A percentile compares a stretch with the other conserved stretches of the same genome.
These are phyloP conservation scores for Menidia beryllina DNA, from an alignment of 2,113 vertebrate species.

Conservation along the genomic window DNA sequence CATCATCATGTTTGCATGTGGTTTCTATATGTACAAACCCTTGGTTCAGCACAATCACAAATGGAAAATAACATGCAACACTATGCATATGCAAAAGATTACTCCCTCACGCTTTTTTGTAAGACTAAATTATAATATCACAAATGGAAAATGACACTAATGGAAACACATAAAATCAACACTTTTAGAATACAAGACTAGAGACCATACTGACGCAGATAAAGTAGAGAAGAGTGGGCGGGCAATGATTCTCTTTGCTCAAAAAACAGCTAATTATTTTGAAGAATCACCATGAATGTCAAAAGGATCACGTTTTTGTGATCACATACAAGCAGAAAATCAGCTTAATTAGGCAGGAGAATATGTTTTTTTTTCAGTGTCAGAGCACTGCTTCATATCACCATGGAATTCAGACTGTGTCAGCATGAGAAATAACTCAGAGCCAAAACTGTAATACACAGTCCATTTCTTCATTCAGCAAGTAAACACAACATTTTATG, in stretches of 20 bases:
- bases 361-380: too few species aligned
- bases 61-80: conserved; percentile 11
- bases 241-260: not conserved
- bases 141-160: conserved; percentile 14
- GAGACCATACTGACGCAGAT: not conserved
- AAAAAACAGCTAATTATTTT: not conserved
- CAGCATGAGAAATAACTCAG: not conserved
- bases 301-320: too few species aligned
- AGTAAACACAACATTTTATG: not conserved
- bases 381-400: not conserved
- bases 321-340: too few species aligned
- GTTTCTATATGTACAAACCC: conserved; percentile 36
- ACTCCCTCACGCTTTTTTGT: not conserved
- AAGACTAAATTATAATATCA: conserved; percentile 3
- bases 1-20: conserved; percentile 37
- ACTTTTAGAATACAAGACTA: not conserved
- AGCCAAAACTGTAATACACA: not conserved
- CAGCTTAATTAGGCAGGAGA: too few species aligned
- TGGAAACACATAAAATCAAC: not conserved
- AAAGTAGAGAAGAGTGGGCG: not conserved
- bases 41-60: conserved; percentile 37
- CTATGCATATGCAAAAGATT: conserved; percentile 20
- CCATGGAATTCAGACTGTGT: not conserved
- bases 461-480: not conserved
- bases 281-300: too few species aligned